phyloP scores from a whole-genome alignment of 2,797 vertebrate genomes.

The Etheostoma nigrum region DNA sequence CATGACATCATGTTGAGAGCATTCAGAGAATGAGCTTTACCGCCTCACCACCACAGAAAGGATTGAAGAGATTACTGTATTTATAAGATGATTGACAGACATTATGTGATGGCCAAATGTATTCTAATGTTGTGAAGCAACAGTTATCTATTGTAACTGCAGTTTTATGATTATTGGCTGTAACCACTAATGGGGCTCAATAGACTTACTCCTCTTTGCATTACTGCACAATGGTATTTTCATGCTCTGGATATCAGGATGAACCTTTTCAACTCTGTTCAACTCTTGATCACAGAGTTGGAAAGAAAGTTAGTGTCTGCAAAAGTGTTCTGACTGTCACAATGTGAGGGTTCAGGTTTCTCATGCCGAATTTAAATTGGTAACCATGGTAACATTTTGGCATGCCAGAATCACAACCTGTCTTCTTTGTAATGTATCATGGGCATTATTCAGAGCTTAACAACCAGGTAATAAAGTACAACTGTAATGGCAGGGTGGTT shows the following conservation, averaged over 20 bases:
- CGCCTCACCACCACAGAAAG: constrained; percentile 6
- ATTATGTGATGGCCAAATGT: constrained; percentile 20
- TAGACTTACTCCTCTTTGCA: constrained; percentile 35
- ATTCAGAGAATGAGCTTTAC: constrained; percentile 18
- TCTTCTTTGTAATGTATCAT: background rate
- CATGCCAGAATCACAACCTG: background rate
- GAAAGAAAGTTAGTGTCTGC: constrained; percentile 3
- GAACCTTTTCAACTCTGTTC: constrained; percentile 39
- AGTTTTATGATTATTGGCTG: constrained; percentile 53
- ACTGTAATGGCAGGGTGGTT: background rate
- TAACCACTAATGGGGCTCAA: constrained; percentile 51
- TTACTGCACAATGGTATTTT: constrained; percentile 31
- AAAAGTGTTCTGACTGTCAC: constrained; percentile 17
- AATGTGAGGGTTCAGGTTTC: background rate
- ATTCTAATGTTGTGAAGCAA: constrained; percentile 30
- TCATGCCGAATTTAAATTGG: background rate
- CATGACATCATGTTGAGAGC: constrained; percentile 27
- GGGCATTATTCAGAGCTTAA: background rate
- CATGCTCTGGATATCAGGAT: constrained; percentile 22
- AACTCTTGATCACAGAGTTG: constrained; percentile 34
- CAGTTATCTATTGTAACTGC: constrained; percentile 31
- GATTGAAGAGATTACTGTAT: background rate
- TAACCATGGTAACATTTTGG: constrained; percentile 4
- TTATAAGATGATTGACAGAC: constrained; percentile 8
- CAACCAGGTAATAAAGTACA: background rate